Percentiles rank a stretch among this genome's conserved stretches.
These are phyloP conservation scores for Phthorimaea operculella DNA, from an alignment of 1,140 invertebrate genomes.

Conservation along the genomic window DNA sequence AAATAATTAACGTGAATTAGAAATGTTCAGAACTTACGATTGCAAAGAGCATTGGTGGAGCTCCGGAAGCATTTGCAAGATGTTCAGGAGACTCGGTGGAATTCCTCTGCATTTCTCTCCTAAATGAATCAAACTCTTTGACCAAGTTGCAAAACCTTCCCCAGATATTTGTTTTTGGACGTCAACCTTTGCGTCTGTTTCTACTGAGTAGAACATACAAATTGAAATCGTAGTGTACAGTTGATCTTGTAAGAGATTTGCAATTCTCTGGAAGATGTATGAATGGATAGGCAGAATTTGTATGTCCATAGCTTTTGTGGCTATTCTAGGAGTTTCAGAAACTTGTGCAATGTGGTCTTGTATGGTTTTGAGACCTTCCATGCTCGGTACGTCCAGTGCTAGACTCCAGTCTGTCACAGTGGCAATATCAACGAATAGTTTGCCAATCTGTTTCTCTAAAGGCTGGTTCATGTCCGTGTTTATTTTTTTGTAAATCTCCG, in stretches of 20 bases:
- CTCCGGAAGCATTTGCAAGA: conserved; percentile 27
- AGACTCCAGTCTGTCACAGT: conserved; percentile 25
- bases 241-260: conserved; percentile 33
- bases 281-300: conserved; percentile 49
- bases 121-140: conserved; percentile 26
- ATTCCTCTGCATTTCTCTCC: conserved; percentile 36
- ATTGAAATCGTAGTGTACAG: too few relatives aligned
- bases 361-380: conserved; percentile 21
- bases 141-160: not conserved
- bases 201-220: too few relatives aligned
- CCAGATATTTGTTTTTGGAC: too few relatives aligned
- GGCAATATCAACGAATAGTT: conserved; percentile 19
- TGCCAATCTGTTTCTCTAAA: conserved; percentile 35
- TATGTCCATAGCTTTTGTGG: conserved; percentile 22
- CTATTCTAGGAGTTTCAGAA: conserved; percentile 17
- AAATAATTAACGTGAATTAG: too few relatives aligned
- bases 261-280: conserved; percentile 50
- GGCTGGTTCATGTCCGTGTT: conserved; percentile 38
- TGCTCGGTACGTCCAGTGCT: conserved; percentile 40
- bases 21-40: too few relatives aligned
- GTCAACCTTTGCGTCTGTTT: too few relatives aligned
- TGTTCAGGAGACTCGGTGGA: conserved; percentile 31
- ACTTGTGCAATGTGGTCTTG: conserved; percentile 26
- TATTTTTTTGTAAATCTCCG: conserved; percentile 31
- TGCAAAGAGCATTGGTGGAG: not conserved